phyloP scores from a whole-genome alignment of 2,888 invertebrate species.

The Dasysyrphus albostriatus region DNA sequence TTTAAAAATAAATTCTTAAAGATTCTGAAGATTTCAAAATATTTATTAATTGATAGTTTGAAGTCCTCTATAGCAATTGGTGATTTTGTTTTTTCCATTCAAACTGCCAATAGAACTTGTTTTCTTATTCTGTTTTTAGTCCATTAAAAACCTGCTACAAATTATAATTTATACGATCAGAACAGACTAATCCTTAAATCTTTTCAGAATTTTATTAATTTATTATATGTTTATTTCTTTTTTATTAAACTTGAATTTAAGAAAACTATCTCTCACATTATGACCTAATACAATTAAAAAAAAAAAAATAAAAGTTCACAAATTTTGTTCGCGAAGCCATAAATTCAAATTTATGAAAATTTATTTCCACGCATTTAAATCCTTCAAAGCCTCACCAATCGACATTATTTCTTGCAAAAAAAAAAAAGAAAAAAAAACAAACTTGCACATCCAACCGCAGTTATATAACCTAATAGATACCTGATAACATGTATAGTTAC shows the following conservation, averaged over 20 bases:
- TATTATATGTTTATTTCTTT: background rate
- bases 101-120: background rate
- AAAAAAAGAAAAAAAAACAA: background rate
- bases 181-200: background rate
- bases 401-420: background rate
- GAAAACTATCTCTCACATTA: background rate
- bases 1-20: no score
- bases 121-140: background rate
- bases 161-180: background rate
- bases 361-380: constrained; percentile 26
- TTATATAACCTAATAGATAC: background rate
- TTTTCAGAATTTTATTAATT: background rate
- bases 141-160: background rate
- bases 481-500: background rate
- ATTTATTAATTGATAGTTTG: no score
- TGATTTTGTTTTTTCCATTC: no score
- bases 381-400: constrained; percentile 22
- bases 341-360: constrained; percentile 9
- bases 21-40: no score
- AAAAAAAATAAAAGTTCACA: background rate
- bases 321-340: background rate
- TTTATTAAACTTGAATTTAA: background rate
- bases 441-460: constrained; percentile 14
- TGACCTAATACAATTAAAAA: background rate
- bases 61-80: no score